Evolutionary conservation across 1,140 invertebrate species (phyloP), one percentile per base, ranked within the genome.

Genomic region (Zaprionus ghesquierei): DNA sequence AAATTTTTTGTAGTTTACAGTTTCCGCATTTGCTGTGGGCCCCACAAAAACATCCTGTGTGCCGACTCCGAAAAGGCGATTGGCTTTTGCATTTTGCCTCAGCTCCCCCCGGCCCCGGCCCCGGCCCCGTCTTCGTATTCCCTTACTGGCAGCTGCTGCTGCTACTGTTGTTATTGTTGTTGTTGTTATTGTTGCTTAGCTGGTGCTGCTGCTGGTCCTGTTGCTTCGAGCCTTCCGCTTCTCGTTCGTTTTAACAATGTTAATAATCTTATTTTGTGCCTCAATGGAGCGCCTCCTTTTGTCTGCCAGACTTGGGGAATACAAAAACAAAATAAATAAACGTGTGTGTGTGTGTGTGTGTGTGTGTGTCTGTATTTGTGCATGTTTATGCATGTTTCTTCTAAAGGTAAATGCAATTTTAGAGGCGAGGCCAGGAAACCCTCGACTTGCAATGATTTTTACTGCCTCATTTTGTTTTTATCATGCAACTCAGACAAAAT

Each of bases 251-350:
- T 86, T 86, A 86, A 87, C 82, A 86, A 86, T 77, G 82, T 86
- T 86, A 86, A 86, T 86, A 86, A 86, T 86, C 81, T 86, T 86
- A 86, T 86, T 87, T 86, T 87, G 81, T 82, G 82, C 81, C 79
- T 79, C 82, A 86, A 86, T 86, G 71, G 75, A 87, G 53, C 53
- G 66, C 54, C 69, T 59, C 65, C 61, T 73, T 72, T 82, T 87
- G 74, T 46, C 41, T 46, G 41, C 18, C 41, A 10, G 18, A 22
- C 41, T 46, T 18, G 18, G 41, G 18, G 18, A 46, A 46, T 46
- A 25, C 56, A 54, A 49, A 65, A 61, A 56, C 49, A 33, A 81
- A 84, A 71, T 78, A 50, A 20, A 46, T 12, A 38, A n/a, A 5
- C 3, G 25, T 3, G 4, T 20, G 18, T 44, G 4, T 6, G 8